Evolutionary conservation across 2,888 invertebrate species (phyloP).

Genomic region (Sycophila texana): DNA sequence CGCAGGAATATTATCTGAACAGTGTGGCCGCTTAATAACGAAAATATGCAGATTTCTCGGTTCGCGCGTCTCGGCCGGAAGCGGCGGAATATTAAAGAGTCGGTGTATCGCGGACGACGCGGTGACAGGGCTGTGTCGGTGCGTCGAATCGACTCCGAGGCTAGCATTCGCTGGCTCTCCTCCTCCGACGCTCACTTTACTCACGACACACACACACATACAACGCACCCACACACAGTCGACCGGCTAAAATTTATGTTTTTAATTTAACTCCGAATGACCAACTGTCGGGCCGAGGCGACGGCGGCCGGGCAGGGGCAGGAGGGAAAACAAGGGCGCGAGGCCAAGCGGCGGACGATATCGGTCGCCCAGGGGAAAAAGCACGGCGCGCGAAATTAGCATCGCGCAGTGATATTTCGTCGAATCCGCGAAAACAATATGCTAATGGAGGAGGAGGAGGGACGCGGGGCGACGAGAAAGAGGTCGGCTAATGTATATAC

Average conservation of each 20-base stretch:
- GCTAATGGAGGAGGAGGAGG: slow-evolving; percentile 70
- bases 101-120: slow-evolving; percentile 26
- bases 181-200: no score
- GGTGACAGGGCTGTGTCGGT: slow-evolving; percentile 50
- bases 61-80: slow-evolving; percentile 15
- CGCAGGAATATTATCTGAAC: slow-evolving; percentile 16
- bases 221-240: slow-evolving; percentile 58
- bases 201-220: no score
- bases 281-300: slow-evolving; percentile 69
- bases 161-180: no score
- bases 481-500: slow-evolving; percentile 28
- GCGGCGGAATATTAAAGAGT: slow-evolving; percentile 51
- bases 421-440: slow-evolving; percentile 74
- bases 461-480: slow-evolving; percentile 14
- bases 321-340: slow-evolving; percentile 30
- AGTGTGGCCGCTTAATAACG: slow-evolving; percentile 44
- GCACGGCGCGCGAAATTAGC: slow-evolving; percentile 68
- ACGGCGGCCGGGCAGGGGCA: slow-evolving; percentile 12
- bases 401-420: slow-evolving; percentile 72
- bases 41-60: slow-evolving; percentile 54
- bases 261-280: slow-evolving; percentile 75
- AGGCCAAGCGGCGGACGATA: slow-evolving; percentile 17
- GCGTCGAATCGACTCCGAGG: slow-evolving; percentile 43
- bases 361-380: slow-evolving; percentile 60
- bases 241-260: slow-evolving; percentile 71